Base-by-base conservation (phyloP, 2,888 invertebrate genomes). In the Drosophila anceps region DNA sequence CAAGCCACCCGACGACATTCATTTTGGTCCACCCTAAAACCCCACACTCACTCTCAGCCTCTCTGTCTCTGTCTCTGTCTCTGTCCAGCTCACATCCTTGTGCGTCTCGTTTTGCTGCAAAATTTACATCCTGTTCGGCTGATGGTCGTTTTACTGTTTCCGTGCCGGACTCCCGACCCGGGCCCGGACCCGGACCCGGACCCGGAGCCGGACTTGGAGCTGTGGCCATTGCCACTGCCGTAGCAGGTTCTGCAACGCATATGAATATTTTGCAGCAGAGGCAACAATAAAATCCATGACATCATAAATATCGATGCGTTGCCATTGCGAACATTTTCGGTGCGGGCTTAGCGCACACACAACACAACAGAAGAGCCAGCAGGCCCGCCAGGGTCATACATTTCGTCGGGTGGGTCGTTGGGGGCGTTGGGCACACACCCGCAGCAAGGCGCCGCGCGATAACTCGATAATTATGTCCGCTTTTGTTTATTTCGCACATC, bases 391-490 rank as follows among this genome's bases (percentile, higher is more conserved):
- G 72, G 72, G 65, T 71, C 88, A 84, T 89, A 74, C 73, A 87
- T 87, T 68, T 60, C 53, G 31, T 54, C 55, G 50, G 27, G 20
- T 5, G 29, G 29, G 13, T 12, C 35, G 12, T 20, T 31, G 9
- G 55, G 73, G 69, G 74, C 53, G 62, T 75, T 75, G 79, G 33
- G 15, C 27, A n/a, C 37, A 37, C 54, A 81, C 90, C 84, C 86
- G 81, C 81, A 81, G 90, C 76, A 70, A 85, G 81, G 82, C 84
- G 84, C 68, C 84, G 91, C 91, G 91, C 92, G 92, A 93, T 93
- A 93, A 93, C 93, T 92, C 91, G 93, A 92, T 93, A 93, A 93
- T 93, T 93, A 93, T 93, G 92, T 92, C 92, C 92, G 92, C 91
- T 92, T 92, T 92, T 92, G 91, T 92, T 92, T 93, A 93, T 92